Evolutionary conservation across 2,797 vertebrate species (phyloP), one percentile per base, ranked within the genome.

Genomic region (Sparus aurata): DNA sequence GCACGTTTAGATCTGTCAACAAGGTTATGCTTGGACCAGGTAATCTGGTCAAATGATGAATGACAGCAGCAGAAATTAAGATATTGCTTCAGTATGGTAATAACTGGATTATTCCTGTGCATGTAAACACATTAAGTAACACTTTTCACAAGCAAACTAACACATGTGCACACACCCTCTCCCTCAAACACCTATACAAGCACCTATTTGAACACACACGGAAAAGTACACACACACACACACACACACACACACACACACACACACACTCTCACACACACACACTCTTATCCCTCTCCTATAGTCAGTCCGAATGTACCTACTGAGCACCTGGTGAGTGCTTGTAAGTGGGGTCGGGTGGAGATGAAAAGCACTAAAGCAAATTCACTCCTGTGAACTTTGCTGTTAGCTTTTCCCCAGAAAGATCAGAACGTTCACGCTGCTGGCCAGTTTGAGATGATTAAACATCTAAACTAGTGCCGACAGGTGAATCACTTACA

Each of bases 331-430:
- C 78, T 72, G 80, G 64, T 79, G 87, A 86, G 75, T 62, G 66
- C 68, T 62, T 43, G 65, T 55, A 72, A 89, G 82, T 79, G 71
- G 58, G 58, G 34, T 69, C 23, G 9, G 68, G 53, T 55, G 25
- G 54, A 49, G 63, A 82, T 77, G 53, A 76, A 79, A 89, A 79
- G 72, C 59, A 60, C 64, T 61, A 77, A 84, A 86, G 62, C 60
- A 76, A 85, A 89, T 74, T 79, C 47, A 53, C 64, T 74, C 23
- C 57, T 59, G 65, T 82, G 83, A 83, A 85, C 70, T 73, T 87
- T 65, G 27, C 72, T 74, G 57, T 69, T 47, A 41, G 78, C 52
- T 27, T 75, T 81, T 81, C 54, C 49, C 63, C 22, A 1, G 34
- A 85, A 87, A 47, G 50, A 80, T 49, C 53, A 52, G 43, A 55